Evolutionary conservation across 2,888 invertebrate genomes (phyloP), one percentile per base, ranked within the genome.

Genomic region (Steinernema hermaphroditum): DNA sequence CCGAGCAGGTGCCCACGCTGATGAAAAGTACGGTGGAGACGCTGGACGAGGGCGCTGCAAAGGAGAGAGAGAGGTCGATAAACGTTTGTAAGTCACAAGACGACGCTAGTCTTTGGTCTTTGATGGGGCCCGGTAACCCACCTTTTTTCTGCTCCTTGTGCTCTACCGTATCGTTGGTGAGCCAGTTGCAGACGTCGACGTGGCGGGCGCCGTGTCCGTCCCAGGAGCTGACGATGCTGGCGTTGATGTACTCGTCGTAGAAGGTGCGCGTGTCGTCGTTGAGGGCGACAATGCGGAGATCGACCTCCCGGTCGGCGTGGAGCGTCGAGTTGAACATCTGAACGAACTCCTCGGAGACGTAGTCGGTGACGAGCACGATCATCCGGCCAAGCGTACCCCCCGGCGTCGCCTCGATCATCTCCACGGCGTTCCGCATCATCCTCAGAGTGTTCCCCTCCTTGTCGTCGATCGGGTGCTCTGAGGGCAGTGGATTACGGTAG

Each of bases 1-100:
- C 82, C 12, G 77, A 75, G 71, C 79, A 79, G 29, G 81, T 78
- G 32, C 83, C 83, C 70, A 83, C 76, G 69, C 82, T 81, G 44
- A 83, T 82, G 27, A 81, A 72, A 75, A 82, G 76, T 12, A 82
- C 80, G 1, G 78, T 76, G 1, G 78, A 76, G 22, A 79, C 78
- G 71, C 74, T 72, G 22, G 73, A 29, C 27, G 62, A 1, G 14
- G 32, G 62, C 22, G 62, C 62, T 62, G 62, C 8, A 62, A 12
- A 57, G 2, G 34, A 22, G 16, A 16, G 2, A 54, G 16, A 14
- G 9, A 14, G 24, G 32, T 27, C 24, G 24, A 69, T 34, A 54
- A 4, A 27, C 12, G 34, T 16, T n/a, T 16, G 29, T 16, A 37
- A 37, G 6, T 12, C 12, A 4, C 12, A 37, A 12, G 4, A 37